phyloP scores from a whole-genome alignment of 2,113 vertebrate species.

The Lichenostomus cassidix region DNA sequence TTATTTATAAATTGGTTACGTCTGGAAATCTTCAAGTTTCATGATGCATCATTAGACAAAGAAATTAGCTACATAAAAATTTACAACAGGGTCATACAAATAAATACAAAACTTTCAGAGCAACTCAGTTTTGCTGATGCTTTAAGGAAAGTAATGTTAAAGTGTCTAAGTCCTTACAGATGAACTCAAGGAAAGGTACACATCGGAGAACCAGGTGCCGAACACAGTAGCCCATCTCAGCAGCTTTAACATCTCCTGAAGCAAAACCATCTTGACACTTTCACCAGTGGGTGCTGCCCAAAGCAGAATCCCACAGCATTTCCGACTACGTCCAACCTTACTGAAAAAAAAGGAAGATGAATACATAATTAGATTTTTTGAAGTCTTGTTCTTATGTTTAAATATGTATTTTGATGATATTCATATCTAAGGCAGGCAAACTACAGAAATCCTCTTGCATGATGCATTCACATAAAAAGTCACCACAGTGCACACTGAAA shows the following conservation, averaged over 20 bases:
- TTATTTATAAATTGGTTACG: constrained; percentile 68
- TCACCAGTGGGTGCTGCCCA: background rate
- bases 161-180: constrained; percentile 64
- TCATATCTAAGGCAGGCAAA: background rate
- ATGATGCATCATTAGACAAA: constrained; percentile 62
- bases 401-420: background rate
- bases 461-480: background rate
- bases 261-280: constrained; percentile 37
- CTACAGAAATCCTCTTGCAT: background rate
- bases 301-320: constrained; percentile 25
- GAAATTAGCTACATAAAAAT: constrained; percentile 55
- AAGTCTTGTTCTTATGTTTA: background rate
- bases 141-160: constrained; percentile 64
- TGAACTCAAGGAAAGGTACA: constrained; percentile 35
- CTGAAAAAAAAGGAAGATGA: background rate
- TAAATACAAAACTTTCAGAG: constrained; percentile 77
- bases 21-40: constrained; percentile 77
- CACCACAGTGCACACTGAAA: background rate
- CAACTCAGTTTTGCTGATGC: constrained; percentile 51
- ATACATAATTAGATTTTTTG: background rate
- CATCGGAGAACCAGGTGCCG: constrained; percentile 16
- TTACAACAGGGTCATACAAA: constrained; percentile 72
- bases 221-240: constrained; percentile 71
- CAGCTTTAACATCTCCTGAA: constrained; percentile 72
- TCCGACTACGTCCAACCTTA: constrained; percentile 40